These are phyloP conservation scores for Manacus vitellinus DNA, from an alignment of 2,113 vertebrate genomes.

Conservation along the genomic window DNA sequence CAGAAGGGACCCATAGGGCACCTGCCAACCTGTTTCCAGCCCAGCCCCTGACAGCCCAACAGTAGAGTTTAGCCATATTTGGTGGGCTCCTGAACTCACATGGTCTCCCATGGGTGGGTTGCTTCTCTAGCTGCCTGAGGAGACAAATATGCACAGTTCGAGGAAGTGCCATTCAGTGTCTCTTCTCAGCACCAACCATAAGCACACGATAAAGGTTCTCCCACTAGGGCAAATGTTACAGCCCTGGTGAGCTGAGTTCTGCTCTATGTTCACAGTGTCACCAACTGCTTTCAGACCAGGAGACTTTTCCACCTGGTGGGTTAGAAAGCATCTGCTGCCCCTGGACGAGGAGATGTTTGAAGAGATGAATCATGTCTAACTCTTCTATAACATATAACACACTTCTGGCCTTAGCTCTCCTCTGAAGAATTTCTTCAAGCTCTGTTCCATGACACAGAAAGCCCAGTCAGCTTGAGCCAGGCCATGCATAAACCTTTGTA, in stretches of 20 bases:
- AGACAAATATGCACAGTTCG: not conserved
- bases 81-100: not conserved
- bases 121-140: not conserved
- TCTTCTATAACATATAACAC: not conserved
- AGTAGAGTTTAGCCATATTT: not conserved
- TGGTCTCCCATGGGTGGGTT: accelerated
- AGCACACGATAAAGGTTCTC: not conserved
- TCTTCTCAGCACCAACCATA: not conserved
- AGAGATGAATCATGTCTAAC: not conserved
- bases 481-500: not conserved
- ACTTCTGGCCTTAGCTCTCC: not conserved
- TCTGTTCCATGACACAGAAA: not conserved
- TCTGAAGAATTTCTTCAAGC: not conserved
- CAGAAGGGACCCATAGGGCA: not conserved
- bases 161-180: not conserved
- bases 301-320: not conserved
- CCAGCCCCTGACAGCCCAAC: not conserved
- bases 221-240: not conserved
- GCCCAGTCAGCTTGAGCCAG: not conserved
- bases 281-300: not conserved
- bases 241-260: not conserved
- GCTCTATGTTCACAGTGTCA: not conserved
- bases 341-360: not conserved
- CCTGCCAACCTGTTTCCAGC: not conserved
- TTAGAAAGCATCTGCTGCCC: not conserved